Base-by-base conservation (phyloP, 1,140 invertebrate genomes). In the Pseudoatta argentina region DNA sequence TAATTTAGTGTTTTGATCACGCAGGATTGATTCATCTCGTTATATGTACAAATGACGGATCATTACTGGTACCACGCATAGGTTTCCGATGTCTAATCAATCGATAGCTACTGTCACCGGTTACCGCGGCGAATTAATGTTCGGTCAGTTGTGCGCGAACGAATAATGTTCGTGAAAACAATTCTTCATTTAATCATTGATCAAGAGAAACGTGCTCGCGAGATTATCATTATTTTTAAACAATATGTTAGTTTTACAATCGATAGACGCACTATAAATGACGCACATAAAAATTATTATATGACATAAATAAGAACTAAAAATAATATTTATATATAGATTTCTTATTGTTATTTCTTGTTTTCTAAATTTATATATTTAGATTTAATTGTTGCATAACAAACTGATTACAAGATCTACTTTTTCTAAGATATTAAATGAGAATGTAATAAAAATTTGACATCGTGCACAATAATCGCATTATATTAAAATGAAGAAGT, bases 41-140 rank as follows among this genome's bases (percentile, higher is more conserved):
- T 94, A 91, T 87, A 89, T 66, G 72, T 76, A 66, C 75, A 88
- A 91, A 94, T 93, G 94, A 94, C 91, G 87, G 88, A 94, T 94
- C 91, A 92, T 92, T 91, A 90, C 91, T 86, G 89, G 88, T 85
- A 87, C 63, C 85, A 81, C 67, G 78, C 57, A 89, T 81, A 75
- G 87, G 71, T 83, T 89, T 66, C 72, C 90, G 72, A 86, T 86
- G 82, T 71, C 91, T 87, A 90, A 88, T 91, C 94, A 92, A 95
- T 95, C 92, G 94, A 95, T 95, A 93, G 90, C 93, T 87, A 92
- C 78, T 91, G 94, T 95, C 92, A 94, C 94, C 90, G 93, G 92
- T 88, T 91, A 93, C 91, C 92, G 93, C 92, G 83, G 73, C 86
- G 87, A 94, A 95, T 94, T 94, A 94, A 95, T 95, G 93, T 93